Percentiles rank a stretch among this genome's conserved stretches.
Conservation (phyloP, 1,140 invertebrate species). For the Ceratina japonica region DNA sequence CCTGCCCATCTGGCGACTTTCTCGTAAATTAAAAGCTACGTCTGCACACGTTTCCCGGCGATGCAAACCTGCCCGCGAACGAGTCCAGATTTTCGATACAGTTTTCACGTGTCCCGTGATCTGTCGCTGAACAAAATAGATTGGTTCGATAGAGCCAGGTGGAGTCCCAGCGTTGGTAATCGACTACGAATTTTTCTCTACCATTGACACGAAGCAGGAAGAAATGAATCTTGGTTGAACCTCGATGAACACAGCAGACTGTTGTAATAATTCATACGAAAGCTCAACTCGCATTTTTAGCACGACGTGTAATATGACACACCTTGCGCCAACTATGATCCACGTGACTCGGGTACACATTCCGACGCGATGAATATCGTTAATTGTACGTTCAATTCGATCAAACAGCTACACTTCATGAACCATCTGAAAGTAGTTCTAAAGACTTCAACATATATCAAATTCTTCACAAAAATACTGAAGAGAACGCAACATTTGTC, state of each 20-base stretch:
- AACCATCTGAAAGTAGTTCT: too few relatives aligned
- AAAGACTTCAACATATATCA: too few relatives aligned
- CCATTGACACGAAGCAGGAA: too few relatives aligned
- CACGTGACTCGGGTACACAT: background rate
- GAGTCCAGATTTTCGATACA: conserved; percentile 24
- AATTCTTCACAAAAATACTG: too few relatives aligned
- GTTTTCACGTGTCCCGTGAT: background rate
- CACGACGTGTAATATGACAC: background rate
- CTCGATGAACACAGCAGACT: too few relatives aligned
- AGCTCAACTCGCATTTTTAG: background rate
- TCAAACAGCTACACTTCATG: too few relatives aligned
- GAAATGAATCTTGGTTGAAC: too few relatives aligned
- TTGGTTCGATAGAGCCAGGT: background rate
- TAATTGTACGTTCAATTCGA: too few relatives aligned
- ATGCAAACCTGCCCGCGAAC: background rate
- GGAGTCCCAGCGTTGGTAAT: too few relatives aligned
- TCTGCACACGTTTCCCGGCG: conserved; percentile 16
- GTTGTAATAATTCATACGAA: background rate
- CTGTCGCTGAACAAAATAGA: background rate
- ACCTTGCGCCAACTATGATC: background rate
- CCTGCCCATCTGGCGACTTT: conserved; percentile 69
- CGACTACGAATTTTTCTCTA: too few relatives aligned
- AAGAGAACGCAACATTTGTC: too few relatives aligned
- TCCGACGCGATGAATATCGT: conserved; percentile 2
- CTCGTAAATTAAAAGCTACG: conserved; percentile 39